Percentiles rank a stretch among this genome's conserved stretches.
These are phyloP conservation scores for Anguilla pacifica DNA, from an alignment of 2,797 vertebrate genomes.

Conservation along the genomic window DNA sequence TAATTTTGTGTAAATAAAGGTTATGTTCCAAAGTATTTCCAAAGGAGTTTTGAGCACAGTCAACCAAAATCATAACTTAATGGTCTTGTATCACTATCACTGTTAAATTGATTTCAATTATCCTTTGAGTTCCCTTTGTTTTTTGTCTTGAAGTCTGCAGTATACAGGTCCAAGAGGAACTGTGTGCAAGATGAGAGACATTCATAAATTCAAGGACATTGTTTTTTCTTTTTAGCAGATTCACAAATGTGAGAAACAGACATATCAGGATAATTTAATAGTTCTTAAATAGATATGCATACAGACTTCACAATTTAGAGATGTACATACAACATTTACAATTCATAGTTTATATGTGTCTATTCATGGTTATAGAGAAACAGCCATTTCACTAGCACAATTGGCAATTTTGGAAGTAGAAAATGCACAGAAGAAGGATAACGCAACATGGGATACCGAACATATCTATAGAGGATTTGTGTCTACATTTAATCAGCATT, in stretches of 20 bases:
- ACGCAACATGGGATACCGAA: background rate
- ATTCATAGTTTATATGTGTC: conserved; percentile 4
- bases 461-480: background rate
- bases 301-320: conserved; percentile 17
- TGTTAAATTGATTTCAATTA: background rate
- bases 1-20: background rate
- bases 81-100: background rate
- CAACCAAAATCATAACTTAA: background rate
- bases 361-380: background rate
- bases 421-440: background rate
- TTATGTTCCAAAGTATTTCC: background rate
- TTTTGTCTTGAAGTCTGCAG: background rate
- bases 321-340: conserved; percentile 28
- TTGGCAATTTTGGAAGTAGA: conserved; percentile 6
- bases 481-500: background rate
- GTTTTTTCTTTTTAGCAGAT: background rate
- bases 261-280: background rate
- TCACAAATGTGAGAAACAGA: background rate
- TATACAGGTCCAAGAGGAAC: background rate
- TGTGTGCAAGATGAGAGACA: background rate
- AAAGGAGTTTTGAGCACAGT: background rate
- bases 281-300: conserved; percentile 25
- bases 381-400: background rate
- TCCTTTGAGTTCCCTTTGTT: background rate
- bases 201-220: background rate